Percentiles rank a stretch among this genome's conserved stretches.
Evolutionary conservation across 2,888 invertebrate species (phyloP).

Genomic region (Ceramica pisi): DNA sequence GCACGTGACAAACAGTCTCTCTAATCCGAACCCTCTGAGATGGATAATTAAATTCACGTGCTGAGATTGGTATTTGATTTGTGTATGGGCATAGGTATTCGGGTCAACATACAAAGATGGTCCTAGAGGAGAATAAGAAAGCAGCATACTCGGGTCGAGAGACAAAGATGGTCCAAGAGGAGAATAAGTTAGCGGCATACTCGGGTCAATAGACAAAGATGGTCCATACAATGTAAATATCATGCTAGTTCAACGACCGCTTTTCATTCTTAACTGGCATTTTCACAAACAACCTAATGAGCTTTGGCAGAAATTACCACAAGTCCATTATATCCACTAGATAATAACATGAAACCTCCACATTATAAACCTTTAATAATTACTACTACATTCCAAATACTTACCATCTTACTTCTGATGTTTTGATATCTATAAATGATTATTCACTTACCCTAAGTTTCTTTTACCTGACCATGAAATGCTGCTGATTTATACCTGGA

Average conservation of each 20-base stretch:
- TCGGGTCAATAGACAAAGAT: background rate
- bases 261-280: constrained; percentile 1
- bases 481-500: constrained; percentile 27
- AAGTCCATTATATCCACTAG: background rate
- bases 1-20: background rate
- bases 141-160: background rate
- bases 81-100: background rate
- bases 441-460: constrained; percentile 41
- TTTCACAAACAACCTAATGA: constrained; percentile 16
- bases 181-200: too few species aligned
- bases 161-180: background rate
- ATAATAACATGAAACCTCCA: background rate
- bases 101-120: background rate
- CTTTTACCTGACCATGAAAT: constrained; percentile 37
- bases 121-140: too few species aligned
- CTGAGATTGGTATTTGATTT: background rate
- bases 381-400: background rate
- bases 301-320: constrained; percentile 19
- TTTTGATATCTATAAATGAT: background rate
- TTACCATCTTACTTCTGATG: background rate
- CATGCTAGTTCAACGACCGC: background rate
- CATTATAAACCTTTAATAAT: background rate
- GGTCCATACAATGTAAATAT: background rate
- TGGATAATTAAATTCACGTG: background rate
- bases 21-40: background rate